These are phyloP conservation scores for Antheraea assamensis DNA, from an alignment of 2,888 invertebrate genomes.

Conservation along the genomic window DNA sequence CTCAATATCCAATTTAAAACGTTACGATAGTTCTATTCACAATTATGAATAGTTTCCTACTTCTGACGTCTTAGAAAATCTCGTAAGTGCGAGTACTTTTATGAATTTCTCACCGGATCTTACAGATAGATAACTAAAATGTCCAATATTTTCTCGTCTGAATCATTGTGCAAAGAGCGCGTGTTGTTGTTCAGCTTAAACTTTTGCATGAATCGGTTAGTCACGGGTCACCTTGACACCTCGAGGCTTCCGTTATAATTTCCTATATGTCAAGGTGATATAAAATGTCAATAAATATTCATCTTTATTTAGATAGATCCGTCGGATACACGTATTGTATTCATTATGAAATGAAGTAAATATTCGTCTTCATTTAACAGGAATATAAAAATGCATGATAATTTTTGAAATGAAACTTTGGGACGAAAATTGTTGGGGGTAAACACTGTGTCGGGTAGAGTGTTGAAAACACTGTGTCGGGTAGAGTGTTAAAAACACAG, in stretches of 20 bases:
- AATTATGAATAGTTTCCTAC: neutral
- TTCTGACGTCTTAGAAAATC: neutral
- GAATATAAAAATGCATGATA: too few relatives aligned
- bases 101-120: neutral
- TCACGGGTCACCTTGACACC: conserved; percentile 3
- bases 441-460: too few relatives aligned
- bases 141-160: conserved; percentile 3
- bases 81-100: neutral
- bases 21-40: neutral
- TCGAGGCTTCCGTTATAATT: conserved; percentile 7
- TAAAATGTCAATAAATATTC: conserved; percentile 10
- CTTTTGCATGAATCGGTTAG: conserved; percentile 5
- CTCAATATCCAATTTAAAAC: too few relatives aligned
- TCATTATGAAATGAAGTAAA: neutral
- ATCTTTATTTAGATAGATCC: conserved; percentile 3
- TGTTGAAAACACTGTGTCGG: too few relatives aligned
- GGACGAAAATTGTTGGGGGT: too few relatives aligned
- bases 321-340: neutral
- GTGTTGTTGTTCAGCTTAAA: neutral
- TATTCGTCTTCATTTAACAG: too few relatives aligned
- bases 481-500: too few relatives aligned
- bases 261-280: conserved; percentile 1
- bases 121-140: neutral
- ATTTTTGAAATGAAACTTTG: too few relatives aligned
- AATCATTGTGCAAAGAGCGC: neutral